phyloP scores from a whole-genome alignment of 2,888 invertebrate genomes.

The Pseudanteris insignis region DNA sequence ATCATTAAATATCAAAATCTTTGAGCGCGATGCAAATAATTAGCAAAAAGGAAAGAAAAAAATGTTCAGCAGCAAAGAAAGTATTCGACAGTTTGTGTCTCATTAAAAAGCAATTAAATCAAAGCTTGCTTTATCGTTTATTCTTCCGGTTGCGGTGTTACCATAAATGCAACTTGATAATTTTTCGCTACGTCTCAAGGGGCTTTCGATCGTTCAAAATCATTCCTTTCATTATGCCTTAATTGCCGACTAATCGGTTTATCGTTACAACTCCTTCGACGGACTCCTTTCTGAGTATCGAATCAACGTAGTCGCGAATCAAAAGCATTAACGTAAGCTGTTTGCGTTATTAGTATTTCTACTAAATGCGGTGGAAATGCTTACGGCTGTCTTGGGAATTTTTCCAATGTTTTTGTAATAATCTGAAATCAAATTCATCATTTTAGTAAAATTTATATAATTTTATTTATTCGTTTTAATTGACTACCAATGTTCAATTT shows the following conservation, averaged over 20 bases:
- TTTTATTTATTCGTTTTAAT: too few relatives aligned
- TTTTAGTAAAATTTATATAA: too few relatives aligned
- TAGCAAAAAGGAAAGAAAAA: too few relatives aligned
- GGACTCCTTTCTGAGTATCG: too few relatives aligned
- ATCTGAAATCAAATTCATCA: too few relatives aligned
- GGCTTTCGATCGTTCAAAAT: not conserved
- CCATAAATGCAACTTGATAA: not conserved
- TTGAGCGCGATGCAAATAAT: constrained; percentile 12
- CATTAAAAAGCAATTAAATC: constrained; percentile 17
- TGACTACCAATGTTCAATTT: too few relatives aligned
- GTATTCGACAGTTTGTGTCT: constrained; percentile 17
- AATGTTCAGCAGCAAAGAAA: constrained; percentile 27
- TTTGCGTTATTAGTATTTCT: too few relatives aligned
- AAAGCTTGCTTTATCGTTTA: constrained; percentile 7
- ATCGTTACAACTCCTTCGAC: not conserved
- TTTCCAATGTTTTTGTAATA: too few relatives aligned
- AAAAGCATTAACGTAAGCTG: not conserved
- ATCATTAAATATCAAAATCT: constrained; percentile 40
- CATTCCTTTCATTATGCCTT: too few relatives aligned
- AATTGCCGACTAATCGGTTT: not conserved
- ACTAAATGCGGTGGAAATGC: too few relatives aligned
- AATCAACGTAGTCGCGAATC: not conserved
- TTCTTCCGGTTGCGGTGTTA: not conserved
- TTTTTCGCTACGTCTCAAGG: not conserved
- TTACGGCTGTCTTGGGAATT: too few relatives aligned